A percentile compares a stretch with the other conserved stretches of the same genome.
phyloP scores from a whole-genome alignment of 2,888 invertebrate genomes.

The Campoletis raptor region DNA sequence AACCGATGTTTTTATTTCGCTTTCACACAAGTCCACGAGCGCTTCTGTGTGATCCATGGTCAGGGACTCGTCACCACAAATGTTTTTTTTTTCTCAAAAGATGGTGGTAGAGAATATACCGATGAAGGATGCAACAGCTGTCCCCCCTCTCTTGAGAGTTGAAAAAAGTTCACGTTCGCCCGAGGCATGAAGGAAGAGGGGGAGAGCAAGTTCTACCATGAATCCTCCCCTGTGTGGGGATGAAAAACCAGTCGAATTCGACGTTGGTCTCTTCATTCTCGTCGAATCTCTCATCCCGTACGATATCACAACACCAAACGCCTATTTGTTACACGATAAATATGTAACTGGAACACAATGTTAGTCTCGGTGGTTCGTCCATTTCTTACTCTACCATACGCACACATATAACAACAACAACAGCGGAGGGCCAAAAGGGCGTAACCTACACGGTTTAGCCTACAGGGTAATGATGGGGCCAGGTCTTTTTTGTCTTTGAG shows the following conservation, averaged over 20 bases:
- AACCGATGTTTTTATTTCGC: conserved; percentile 1
- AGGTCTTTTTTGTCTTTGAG: background rate
- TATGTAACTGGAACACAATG: conserved; percentile 84
- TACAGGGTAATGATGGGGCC: background rate
- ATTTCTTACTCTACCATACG: conserved; percentile 25
- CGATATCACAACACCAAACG: conserved; percentile 83
- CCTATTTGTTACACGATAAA: conserved; percentile 84
- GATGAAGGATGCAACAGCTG: conserved; percentile 76
- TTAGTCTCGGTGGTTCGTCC: conserved; percentile 66
- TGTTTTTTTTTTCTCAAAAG: conserved; percentile 65
- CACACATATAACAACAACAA: conserved; percentile 7
- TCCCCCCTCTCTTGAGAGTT: conserved; percentile 63
- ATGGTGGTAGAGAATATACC: conserved; percentile 40
- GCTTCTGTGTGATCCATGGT: conserved; percentile 59
- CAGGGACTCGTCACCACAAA: conserved; percentile 75
- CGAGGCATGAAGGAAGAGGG: conserved; percentile 23
- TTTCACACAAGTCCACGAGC: background rate
- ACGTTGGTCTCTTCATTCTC: conserved; percentile 70
- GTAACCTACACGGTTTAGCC: background rate
- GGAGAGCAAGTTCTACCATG: conserved; percentile 13
- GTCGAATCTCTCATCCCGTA: conserved; percentile 47
- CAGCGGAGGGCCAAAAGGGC: conserved; percentile 13
- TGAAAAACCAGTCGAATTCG: conserved; percentile 74
- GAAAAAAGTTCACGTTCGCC: conserved; percentile 50
- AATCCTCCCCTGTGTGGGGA: conserved; percentile 50